Evolutionary conservation across 2,888 invertebrate species (phyloP), one percentile per base, ranked within the genome.

Genomic region (Mantis religiosa): DNA sequence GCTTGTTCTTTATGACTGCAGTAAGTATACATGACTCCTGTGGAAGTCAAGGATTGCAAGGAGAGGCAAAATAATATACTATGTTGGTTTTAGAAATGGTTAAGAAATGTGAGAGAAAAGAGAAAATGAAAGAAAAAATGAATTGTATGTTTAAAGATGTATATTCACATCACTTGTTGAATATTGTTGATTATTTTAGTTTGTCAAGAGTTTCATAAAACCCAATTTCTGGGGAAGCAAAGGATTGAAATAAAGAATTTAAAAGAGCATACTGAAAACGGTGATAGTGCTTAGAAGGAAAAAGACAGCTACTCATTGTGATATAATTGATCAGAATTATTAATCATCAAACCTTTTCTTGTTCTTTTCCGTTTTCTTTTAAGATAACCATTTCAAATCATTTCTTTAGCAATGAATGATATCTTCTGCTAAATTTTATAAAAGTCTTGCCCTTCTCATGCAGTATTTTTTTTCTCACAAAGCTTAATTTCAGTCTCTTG

Each of bases 291-390:
- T 71, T 71, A 71, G 54, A 71, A 71, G 54, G 25, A 71, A 71
- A 71, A 71, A 71, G 54, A 71, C 54, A 71, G 34, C 9, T 82
- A 27, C 81, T 88, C 30, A 88, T 88, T 88, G 88, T 88, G 88
- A 88, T 88, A 88, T 88, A 84, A 88, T 85, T 88, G 88, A 85
- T 85, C 88, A 88, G 71, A 88, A 84, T 87, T 71, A 27, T 87
- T 87, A 30, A 82, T n/a, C 34, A 87, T 87, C 41, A 87, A 82
- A n/a, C 87, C 82, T n/a, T 82, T 34, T 41, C 82, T 82, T 87
- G 28, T 81, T 87, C 87, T 82, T 82, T 87, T 86, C 7, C 25
- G 81, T 86, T 86, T 86, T 86, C 27, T 87, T 71, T 82, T 87
- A n/a, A 34, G 34, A 25, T 30, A 82, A 81, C 28, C 82, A 82